Evolutionary conservation across 2,888 invertebrate genomes (phyloP), one percentile per base, ranked within the genome.

Genomic region (Petrolisthes cinctipes): DNA sequence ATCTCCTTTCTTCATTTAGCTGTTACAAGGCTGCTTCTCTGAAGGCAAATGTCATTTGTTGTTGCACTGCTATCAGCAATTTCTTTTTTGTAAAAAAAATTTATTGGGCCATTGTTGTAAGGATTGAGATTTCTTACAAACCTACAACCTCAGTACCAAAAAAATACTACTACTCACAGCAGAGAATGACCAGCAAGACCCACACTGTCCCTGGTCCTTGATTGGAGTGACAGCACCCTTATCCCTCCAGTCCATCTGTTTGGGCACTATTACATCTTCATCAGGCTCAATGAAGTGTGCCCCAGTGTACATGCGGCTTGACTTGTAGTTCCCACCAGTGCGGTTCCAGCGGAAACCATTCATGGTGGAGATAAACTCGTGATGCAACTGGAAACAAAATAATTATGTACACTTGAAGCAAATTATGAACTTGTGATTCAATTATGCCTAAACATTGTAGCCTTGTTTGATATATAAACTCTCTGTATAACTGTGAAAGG

Each of bases 121-220:
- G 37, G 37, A 37, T 37, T 37, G 37, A 37, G 23, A 0, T 14
- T 0, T 73, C 73, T 73, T 17, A 73, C n/a, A 17, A 7, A 6
- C 17, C 7, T 17, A 5, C n/a, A 73, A 20, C n/a, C n/a, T 23
- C n/a, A 6, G 6, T 73, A 23, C 6, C n/a, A 23, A 73, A 73
- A 73, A 37, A 37, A 37, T 5, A 20, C 20, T 71, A 83, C 53
- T 17, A 86, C 90, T 88, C 56, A 90, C 90, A 51, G 94, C 92
- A 91, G 94, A 93, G 92, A 94, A 94, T 23, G 94, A 93, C 94
- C 94, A 94, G 91, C 94, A 94, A 1, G 93, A 93, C 53, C 94
- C 94, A 91, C 94, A 94, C 37, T 92, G 92, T 37, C 93, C 92
- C 92, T 93, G 92, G 89, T 93, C 91, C 90, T 93, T 93, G n/a